Percentiles rank a stretch among this genome's conserved stretches.
Conservation (phyloP, 2,797 vertebrate genomes). For the Acomys russatus region DNA sequence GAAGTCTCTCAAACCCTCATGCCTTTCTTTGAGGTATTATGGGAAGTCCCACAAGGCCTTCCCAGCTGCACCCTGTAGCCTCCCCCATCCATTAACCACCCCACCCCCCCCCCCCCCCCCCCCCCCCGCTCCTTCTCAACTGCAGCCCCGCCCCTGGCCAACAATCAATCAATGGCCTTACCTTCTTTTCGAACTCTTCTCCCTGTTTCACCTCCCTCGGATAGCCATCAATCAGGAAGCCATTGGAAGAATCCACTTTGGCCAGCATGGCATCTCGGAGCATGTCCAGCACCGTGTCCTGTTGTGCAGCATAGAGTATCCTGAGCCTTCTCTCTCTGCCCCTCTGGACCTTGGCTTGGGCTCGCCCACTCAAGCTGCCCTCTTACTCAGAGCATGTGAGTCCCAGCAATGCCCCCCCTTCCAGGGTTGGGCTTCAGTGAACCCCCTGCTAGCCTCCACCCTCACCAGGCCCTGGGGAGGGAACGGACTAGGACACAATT, state of each 20-base stretch:
- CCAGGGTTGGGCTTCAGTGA: not conserved
- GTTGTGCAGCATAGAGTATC: not conserved
- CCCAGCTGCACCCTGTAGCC: too few relatives aligned
- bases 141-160: not conserved
- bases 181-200: slow-evolving; percentile 98
- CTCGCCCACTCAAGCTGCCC: fast-evolving
- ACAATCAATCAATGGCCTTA: slow-evolving; percentile 76
- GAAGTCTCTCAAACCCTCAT: not conserved
- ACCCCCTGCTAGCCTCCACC: not conserved
- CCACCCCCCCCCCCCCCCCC: too few relatives aligned
- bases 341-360: not conserved
- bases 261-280: slow-evolving; percentile 98
- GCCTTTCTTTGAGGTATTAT: not conserved
- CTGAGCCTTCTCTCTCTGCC: not conserved
- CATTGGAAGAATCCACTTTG: slow-evolving; percentile 95
- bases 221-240: slow-evolving; percentile 98
- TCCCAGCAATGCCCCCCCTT: not conserved
- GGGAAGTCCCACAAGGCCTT: not conserved
- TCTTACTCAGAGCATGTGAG: not conserved
- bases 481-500: not conserved
- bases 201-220: slow-evolving; percentile 98
- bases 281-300: slow-evolving; percentile 99
- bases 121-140: too few relatives aligned
- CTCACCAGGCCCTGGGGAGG: not conserved
- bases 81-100: not conserved